Evolutionary conservation across 2,888 invertebrate genomes (phyloP).

Genomic region (Limnephilus lunatus): DNA sequence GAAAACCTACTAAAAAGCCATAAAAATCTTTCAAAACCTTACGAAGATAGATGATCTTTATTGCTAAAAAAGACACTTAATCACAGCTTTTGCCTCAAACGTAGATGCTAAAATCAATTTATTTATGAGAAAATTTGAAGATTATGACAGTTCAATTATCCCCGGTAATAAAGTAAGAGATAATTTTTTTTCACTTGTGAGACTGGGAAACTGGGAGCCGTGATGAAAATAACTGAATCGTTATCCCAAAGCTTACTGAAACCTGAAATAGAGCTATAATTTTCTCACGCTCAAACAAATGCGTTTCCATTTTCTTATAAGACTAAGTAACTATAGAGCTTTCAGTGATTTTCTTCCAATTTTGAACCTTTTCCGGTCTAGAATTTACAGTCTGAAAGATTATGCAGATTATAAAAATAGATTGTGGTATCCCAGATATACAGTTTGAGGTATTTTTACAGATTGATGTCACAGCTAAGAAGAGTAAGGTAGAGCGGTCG

Average conservation of each 20-base stretch:
- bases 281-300: conserved; percentile 43
- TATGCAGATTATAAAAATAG: too few species aligned
- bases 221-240: conserved; percentile 3
- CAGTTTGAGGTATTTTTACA: too few species aligned
- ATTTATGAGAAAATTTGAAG: background rate
- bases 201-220: background rate
- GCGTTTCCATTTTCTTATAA: conserved; percentile 35
- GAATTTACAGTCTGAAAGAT: background rate
- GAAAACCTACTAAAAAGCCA: background rate
- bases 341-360: background rate
- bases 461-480: too few species aligned
- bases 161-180: background rate
- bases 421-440: too few species aligned
- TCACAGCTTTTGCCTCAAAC: background rate
- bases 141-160: conserved; percentile 14
- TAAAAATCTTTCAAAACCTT: background rate
- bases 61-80: background rate
- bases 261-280: conserved; percentile 25
- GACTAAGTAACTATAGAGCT: background rate
- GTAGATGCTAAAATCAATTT: background rate
- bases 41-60: background rate
- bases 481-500: too few species aligned
- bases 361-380: background rate
- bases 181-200: background rate
- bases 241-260: conserved; percentile 27